Conservation (phyloP, 2,113 vertebrate species). For the Fulmarus glacialis region DNA sequence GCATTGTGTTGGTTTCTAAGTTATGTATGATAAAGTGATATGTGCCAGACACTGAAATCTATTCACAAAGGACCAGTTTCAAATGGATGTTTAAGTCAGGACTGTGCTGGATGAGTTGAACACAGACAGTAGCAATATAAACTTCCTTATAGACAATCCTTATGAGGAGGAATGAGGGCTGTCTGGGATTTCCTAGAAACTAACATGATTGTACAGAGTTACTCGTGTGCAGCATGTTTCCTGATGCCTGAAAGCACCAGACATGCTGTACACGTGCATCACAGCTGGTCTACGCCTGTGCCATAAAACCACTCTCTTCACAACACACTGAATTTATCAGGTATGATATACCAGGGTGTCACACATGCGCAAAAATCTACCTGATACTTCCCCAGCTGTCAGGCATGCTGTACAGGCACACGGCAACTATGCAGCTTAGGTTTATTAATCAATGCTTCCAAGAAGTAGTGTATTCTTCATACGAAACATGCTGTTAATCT, state of each 20-base stretch:
- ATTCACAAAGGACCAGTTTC: not conserved
- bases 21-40: not conserved
- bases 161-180: not conserved
- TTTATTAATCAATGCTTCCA: not conserved
- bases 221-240: not conserved
- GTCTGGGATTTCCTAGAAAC: not conserved
- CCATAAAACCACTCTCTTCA: not conserved
- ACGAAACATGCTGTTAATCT: not conserved
- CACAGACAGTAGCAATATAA: not conserved
- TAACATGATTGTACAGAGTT: not conserved
- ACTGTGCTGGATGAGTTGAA: not conserved
- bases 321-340: not conserved
- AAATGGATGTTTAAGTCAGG: not conserved
- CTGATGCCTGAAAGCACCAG: not conserved
- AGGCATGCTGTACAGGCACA: not conserved
- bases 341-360: not conserved
- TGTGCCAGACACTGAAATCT: not conserved
- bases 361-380: not conserved
- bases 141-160: not conserved
- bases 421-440: fast-evolving
- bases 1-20: not conserved
- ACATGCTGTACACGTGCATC: not conserved
- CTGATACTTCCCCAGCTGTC: not conserved
- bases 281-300: not conserved
- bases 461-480: not conserved